phyloP scores from a whole-genome alignment of 1,140 invertebrate species.

The Ips nitidus region DNA sequence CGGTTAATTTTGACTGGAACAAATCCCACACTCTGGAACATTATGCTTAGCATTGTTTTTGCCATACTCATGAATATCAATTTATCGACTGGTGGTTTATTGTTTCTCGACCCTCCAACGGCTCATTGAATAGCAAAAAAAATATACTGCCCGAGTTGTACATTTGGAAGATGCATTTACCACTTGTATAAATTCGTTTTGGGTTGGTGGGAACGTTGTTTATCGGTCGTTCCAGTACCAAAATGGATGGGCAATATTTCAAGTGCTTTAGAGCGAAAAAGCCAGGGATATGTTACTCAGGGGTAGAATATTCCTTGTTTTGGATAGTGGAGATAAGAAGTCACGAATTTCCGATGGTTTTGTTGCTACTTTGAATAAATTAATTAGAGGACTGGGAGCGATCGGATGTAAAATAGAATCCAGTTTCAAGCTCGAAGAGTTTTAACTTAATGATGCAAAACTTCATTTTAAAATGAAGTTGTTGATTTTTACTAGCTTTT shows the following conservation, averaged over 20 bases:
- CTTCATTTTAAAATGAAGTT: too few relatives aligned
- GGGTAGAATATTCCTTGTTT: not conserved
- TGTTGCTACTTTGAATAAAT: too few relatives aligned
- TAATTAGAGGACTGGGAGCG: too few relatives aligned
- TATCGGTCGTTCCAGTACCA: not conserved
- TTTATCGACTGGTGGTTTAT: not conserved
- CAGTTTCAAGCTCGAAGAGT: too few relatives aligned
- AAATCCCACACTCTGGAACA: constrained; percentile 4
- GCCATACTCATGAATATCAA: not conserved
- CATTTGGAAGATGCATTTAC: too few relatives aligned
- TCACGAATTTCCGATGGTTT: not conserved
- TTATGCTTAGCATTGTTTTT: not conserved
- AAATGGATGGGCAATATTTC: constrained; percentile 3
- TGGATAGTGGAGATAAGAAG: constrained; percentile 10
- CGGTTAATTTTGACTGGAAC: not conserved
- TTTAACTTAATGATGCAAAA: too few relatives aligned
- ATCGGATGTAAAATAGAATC: too few relatives aligned
- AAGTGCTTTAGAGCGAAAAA: not conserved
- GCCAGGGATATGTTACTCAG: constrained; percentile 3
- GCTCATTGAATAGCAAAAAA: not conserved
- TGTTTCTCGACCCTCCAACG: not conserved
- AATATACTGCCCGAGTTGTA: not conserved
- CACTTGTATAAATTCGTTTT: not conserved
- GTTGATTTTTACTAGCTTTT: too few relatives aligned
- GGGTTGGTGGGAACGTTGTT: not conserved